phyloP scores from a whole-genome alignment of 2,888 invertebrate genomes.

The Xanthostigma xanthostigma region DNA sequence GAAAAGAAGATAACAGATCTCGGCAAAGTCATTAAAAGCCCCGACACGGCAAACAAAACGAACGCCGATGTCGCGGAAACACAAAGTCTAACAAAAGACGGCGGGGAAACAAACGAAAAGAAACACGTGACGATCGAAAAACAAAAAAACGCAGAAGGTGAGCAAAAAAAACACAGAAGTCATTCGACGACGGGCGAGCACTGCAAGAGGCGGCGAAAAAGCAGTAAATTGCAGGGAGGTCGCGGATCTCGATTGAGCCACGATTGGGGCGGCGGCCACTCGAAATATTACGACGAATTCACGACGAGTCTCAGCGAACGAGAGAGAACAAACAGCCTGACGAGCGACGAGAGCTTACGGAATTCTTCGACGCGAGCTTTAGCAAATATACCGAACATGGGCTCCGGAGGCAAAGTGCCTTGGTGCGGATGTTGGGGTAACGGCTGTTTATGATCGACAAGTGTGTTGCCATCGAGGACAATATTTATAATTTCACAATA shows the following conservation, averaged over 20 bases:
- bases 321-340: conserved; percentile 49
- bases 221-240: conserved; percentile 10
- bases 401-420: conserved; percentile 49
- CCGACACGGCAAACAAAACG: too few relatives aligned
- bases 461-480: too few relatives aligned
- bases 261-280: conserved; percentile 15
- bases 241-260: conserved; percentile 14
- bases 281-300: conserved; percentile 23
- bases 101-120: conserved; percentile 23
- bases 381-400: conserved; percentile 43
- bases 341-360: conserved; percentile 44
- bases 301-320: conserved; percentile 35
- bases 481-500: too few relatives aligned
- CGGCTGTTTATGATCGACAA: conserved; percentile 44
- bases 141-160: conserved; percentile 20
- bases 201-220: conserved; percentile 16
- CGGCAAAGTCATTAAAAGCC: conserved; percentile 15
- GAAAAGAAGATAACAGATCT: not conserved
- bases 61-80: too few relatives aligned
- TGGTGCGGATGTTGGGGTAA: conserved; percentile 82
- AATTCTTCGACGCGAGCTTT: conserved; percentile 45
- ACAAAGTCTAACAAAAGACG: conserved; percentile 21
- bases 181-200: conserved; percentile 22
- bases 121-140: conserved; percentile 23
- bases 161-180: conserved; percentile 24